Base-by-base conservation (phyloP, 2,113 vertebrate genomes). In the Halichoerus grypus region DNA sequence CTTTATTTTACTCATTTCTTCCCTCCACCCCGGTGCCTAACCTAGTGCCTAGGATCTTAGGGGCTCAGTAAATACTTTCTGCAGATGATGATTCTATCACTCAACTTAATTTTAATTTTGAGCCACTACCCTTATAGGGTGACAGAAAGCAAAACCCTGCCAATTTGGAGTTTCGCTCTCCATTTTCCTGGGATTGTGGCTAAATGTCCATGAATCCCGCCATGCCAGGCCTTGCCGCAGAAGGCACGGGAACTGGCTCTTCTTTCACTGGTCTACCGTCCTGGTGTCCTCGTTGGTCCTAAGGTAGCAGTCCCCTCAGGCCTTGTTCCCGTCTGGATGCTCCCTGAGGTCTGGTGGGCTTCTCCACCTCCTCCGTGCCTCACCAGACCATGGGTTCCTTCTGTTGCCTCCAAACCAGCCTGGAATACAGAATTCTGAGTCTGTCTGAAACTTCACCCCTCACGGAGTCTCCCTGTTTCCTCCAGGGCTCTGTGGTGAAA, bases 91-190 rank as follows among this genome's bases (percentile, higher is more conserved):
- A 79, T 36, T 97, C 61, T 84, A 12, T 86, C 90, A 79, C 65
- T 88, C 74, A 76, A 26, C 28, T 88, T 88, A 53, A 76, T 74
- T 86, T 96, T 76, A 79, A 55, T 61, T 96, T 49, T 69, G 65
- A 84, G 46, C 33, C 74, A 51, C 59, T 51, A 14, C 51, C 24
- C n/a, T 31, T 63, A 9, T 12, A 22, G 63, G 77, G 61, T 24
- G 31, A 83, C 61, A 28, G 86, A 77, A 82, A 74, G 26, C 26
- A 28, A 87, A 90, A 80, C 18, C 7, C 55, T 51, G 63, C 71
- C 92, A 46, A 10, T 89, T 53, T 81, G 69, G 53, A 74, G 16
- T 42, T 94, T 90, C 36, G n/a, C 19, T 88, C 14, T 53, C 21
- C 18, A 49, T 95, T 83, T 89, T 76, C 77, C 57, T 83, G 28